phyloP scores from a whole-genome alignment of 1,140 invertebrate genomes.

The Psilanteris sp. region DNA sequence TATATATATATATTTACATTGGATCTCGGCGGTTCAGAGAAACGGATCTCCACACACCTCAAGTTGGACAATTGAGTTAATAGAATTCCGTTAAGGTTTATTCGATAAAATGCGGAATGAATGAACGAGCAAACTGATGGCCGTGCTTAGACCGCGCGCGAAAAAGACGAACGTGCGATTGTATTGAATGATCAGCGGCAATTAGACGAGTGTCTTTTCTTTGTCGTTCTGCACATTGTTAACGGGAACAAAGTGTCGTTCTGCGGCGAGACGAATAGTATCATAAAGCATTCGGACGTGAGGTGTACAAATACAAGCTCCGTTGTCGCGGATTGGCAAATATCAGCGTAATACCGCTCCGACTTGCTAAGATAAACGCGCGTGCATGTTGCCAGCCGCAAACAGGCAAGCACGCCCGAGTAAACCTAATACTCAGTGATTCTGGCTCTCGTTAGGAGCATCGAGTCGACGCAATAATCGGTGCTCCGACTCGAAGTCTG shows the following conservation, averaged over 20 bases:
- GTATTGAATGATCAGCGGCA: conserved; percentile 17
- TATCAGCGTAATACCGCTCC: conserved; percentile 41
- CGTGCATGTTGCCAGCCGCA: conserved; percentile 33
- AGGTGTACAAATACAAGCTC: conserved; percentile 29
- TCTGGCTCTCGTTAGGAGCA: conserved; percentile 33
- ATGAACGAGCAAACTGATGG: neutral
- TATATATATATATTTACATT: no score
- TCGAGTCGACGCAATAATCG: conserved; percentile 44
- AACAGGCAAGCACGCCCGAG: conserved; percentile 44
- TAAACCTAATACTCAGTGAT: conserved; percentile 32
- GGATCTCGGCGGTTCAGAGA: no score
- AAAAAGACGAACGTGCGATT: conserved; percentile 13
- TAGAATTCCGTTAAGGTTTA: neutral
- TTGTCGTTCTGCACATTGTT: conserved; percentile 44
- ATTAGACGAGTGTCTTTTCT: conserved; percentile 23
- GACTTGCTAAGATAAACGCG: conserved; percentile 49
- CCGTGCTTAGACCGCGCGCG: neutral
- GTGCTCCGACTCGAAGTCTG: conserved; percentile 21
- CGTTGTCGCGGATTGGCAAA: conserved; percentile 42
- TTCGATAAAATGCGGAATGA: conserved; percentile 1
- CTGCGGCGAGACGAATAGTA: conserved; percentile 40
- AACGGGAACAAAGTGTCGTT: conserved; percentile 27
- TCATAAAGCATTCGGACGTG: conserved; percentile 57
- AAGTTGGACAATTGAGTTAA: neutral
- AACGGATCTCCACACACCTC: no score